Evolutionary conservation across 2,113 vertebrate genomes (phyloP).

Genomic region (Stercorarius parasiticus): DNA sequence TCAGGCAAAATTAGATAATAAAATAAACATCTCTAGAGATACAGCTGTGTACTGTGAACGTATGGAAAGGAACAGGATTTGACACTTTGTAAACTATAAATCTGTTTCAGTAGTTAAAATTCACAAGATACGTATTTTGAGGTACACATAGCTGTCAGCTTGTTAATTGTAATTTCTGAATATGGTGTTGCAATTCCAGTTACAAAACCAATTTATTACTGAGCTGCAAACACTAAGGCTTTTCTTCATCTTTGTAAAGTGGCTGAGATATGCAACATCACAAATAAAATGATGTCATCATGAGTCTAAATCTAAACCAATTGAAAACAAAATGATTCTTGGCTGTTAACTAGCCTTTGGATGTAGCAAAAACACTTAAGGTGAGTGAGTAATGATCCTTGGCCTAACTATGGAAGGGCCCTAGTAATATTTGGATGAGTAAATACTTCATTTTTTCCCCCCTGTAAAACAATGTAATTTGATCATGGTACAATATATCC

Average conservation of each 20-base stretch:
- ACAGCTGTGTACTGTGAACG: not conserved
- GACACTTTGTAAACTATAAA: not conserved
- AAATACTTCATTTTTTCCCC: not conserved
- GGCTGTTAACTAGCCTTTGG: not conserved
- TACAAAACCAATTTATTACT: not conserved
- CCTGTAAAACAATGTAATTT: not conserved
- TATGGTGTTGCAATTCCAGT: not conserved
- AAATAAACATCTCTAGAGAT: not conserved
- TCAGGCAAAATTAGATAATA: not conserved
- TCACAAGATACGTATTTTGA: not conserved
- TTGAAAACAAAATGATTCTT: not conserved
- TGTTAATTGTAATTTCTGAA: not conserved
- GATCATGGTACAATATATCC: not conserved
- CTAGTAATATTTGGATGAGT: not conserved
- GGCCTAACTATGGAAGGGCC: not conserved
- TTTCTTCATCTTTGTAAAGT: not conserved
- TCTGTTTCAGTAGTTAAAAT: not conserved
- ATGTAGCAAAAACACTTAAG: not conserved
- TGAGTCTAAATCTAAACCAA: not conserved
- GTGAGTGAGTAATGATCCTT: not conserved
- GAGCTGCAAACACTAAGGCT: not conserved
- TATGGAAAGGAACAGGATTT: not conserved
- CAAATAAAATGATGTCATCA: not conserved
- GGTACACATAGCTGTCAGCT: not conserved
- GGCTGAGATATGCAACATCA: not conserved